Evolutionary conservation across 2,888 invertebrate genomes (phyloP).

Genomic region (Athalia rosae): DNA sequence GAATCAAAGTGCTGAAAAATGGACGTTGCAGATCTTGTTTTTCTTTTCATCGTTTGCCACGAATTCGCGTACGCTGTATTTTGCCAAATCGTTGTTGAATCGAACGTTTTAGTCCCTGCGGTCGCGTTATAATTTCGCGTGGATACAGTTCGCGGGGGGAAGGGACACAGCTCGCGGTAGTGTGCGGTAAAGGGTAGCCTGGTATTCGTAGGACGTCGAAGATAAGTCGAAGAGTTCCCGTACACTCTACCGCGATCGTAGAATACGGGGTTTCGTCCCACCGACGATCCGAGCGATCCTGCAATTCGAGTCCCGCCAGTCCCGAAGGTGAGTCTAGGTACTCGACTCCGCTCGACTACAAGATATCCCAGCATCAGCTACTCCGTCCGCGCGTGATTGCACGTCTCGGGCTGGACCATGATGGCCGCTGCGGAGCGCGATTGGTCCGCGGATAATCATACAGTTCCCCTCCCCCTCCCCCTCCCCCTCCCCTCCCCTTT

Average conservation of each 20-base stretch:
- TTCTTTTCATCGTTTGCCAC: not conserved
- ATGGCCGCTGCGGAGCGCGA: constrained; percentile 72
- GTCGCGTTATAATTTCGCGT: no score
- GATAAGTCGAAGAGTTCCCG: constrained; percentile 9
- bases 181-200: not conserved
- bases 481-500: no score
- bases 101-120: no score
- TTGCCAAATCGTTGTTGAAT: no score
- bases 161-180: no score
- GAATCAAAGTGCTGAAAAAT: not conserved
- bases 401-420: constrained; percentile 72
- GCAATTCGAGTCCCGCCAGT: not conserved
- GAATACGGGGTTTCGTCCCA: not conserved
- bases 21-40: not conserved
- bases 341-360: constrained; percentile 14
- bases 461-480: no score
- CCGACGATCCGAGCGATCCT: constrained; percentile 5
- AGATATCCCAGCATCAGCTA: constrained; percentile 22
- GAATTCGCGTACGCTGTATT: no score
- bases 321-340: constrained; percentile 6
- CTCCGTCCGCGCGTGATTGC: constrained; percentile 66
- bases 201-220: not conserved
- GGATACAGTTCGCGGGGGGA: no score
- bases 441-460: constrained; percentile 72
- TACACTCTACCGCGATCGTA: not conserved